Evolutionary conservation across 2,888 invertebrate genomes (phyloP).

Genomic region (Agrilus mali): DNA sequence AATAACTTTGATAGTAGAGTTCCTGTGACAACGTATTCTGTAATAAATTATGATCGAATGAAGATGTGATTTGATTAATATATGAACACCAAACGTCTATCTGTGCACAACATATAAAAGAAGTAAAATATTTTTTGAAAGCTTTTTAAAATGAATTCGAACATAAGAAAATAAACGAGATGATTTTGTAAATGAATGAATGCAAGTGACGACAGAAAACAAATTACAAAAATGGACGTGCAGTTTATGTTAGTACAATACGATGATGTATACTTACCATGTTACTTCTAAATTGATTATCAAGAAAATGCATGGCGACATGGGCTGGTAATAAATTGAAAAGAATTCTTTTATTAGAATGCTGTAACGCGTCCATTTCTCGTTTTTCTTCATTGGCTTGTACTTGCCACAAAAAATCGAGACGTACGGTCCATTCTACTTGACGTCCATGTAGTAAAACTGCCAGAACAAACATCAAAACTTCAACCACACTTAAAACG

Average conservation of each 20-base stretch:
- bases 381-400: conserved; percentile 84
- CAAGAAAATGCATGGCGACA: conserved; percentile 84
- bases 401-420: conserved; percentile 72
- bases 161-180: too few species aligned
- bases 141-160: too few species aligned
- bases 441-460: conserved; percentile 72
- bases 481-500: conserved; percentile 64
- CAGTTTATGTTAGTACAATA: too few species aligned
- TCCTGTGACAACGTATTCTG: conserved; percentile 60
- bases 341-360: conserved; percentile 76
- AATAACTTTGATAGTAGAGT: conserved; percentile 86
- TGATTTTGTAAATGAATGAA: too few species aligned
- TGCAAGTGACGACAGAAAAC: too few species aligned
- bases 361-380: conserved; percentile 87
- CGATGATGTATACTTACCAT: conserved; percentile 46
- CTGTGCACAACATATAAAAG: conserved; percentile 1
- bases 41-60: conserved; percentile 21
- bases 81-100: conserved; percentile 6
- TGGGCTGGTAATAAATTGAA: conserved; percentile 85
- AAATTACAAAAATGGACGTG: too few species aligned
- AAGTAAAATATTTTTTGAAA: too few species aligned
- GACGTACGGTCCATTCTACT: conserved; percentile 83
- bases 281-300: conserved; percentile 77
- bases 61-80: conserved; percentile 4
- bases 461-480: conserved; percentile 69